Base-by-base conservation (phyloP, 1,140 invertebrate genomes). In the Drosophila tropicalis region DNA sequence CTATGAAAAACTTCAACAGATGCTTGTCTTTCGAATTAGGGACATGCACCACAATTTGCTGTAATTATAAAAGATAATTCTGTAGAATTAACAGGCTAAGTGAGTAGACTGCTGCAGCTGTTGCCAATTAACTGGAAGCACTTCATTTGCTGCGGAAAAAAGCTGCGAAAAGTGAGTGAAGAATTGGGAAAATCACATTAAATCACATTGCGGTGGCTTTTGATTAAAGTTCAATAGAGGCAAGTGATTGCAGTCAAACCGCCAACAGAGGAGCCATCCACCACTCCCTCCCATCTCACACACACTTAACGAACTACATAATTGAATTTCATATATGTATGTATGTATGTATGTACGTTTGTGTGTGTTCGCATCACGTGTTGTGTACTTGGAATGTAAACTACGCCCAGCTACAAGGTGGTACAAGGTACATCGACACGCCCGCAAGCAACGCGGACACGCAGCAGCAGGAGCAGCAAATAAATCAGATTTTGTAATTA, bases 401-500 rank as follows among this genome's bases (percentile, higher is more conserved):
- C 72, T 55, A 25, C 65, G 51, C 78, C 79, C 55, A 67, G 22
- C 25, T 57, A 66, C 47, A 63, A 57, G 58, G 22, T 57, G 51
- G 44, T 39, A 36, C 41, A 22, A 36, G 29, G 29, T 22, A 57
- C 62, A 54, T 66, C 17, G 62, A 39, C 57, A 60, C 63, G 40
- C 54, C 68, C 40, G n/a, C 54, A 32, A 40, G 10, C 22, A 51
- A 25, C 6, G 47, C 51, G 32, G 3, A 58, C 36, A 25, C 36
- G 15, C 62, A 40, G 17, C n/a, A 32, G 62, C 22, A 63, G 19
- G 19, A 19, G 39, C 67, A 57, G 62, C 67, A 71, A 67, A 71
- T 76, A 79, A 76, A 79, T 81, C 81, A 76, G 67, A 76, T 76
- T 76, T 68, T 65, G 76, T 70, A 75, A 75, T 90, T 86, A 90